phyloP scores from a whole-genome alignment of 2,113 vertebrate species.

The Todiramphus chloris region DNA sequence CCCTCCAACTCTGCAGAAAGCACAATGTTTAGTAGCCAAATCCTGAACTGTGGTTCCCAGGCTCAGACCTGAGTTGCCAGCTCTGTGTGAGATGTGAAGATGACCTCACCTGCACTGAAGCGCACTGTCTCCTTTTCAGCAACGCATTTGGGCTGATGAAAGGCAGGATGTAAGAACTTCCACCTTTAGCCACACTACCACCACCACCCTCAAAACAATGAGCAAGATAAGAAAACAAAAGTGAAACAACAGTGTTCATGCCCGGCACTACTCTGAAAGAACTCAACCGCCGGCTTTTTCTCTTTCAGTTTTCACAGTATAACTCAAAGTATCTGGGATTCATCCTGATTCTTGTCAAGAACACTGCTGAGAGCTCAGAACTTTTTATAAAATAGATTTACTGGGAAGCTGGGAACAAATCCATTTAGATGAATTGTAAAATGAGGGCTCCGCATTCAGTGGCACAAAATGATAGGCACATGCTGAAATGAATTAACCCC shows the following conservation, averaged over 20 bases:
- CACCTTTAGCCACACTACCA: background rate
- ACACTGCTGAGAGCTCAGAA: constrained; percentile 30
- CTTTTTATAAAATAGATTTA: constrained; percentile 31
- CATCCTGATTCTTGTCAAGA: background rate
- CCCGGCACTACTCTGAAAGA: background rate
- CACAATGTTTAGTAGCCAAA: background rate
- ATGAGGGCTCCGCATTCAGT: constrained; percentile 21
- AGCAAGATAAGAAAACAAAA: background rate
- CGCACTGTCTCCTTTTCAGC: accelerated
- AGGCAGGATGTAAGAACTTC: background rate
- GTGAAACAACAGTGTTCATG: background rate
- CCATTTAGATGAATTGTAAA: constrained; percentile 55
- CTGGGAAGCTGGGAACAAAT: constrained; percentile 5
- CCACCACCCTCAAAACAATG: background rate
- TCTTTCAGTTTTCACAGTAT: background rate
- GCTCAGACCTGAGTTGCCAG: background rate
- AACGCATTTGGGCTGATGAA: background rate
- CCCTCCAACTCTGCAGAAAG: background rate
- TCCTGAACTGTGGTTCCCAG: background rate
- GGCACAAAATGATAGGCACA: constrained; percentile 26
- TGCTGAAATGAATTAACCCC: constrained; percentile 52
- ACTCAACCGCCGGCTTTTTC: background rate
- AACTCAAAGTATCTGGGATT: background rate
- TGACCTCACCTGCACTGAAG: background rate
- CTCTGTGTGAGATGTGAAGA: background rate